Conservation (phyloP, 2,888 invertebrate genomes). For the Tenodera sinensis region DNA sequence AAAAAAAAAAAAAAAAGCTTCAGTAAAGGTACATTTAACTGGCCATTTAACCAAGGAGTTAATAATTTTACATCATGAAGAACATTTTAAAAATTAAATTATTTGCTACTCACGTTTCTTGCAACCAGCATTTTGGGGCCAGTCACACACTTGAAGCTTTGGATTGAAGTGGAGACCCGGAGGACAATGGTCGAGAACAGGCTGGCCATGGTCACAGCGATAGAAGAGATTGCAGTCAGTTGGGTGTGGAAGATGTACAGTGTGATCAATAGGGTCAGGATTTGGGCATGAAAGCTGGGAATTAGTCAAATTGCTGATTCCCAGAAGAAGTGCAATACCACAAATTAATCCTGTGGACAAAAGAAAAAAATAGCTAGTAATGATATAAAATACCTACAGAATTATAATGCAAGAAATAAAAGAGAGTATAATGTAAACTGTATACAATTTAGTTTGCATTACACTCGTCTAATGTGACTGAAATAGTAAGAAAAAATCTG, state of each 20-base stretch:
- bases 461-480: no score
- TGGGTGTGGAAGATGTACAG: neutral
- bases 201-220: constrained; percentile 11
- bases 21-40: no score
- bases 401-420: no score
- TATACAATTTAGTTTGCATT: no score
- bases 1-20: no score
- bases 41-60: no score
- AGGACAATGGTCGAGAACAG: constrained; percentile 5
- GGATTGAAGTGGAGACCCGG: constrained; percentile 8
- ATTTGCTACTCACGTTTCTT: neutral
- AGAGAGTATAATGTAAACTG: no score
- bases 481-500: no score
- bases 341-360: neutral
- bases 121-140: constrained; percentile 17
- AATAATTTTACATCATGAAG: no score
- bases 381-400: no score
- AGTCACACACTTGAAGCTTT: constrained; percentile 21
- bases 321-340: neutral
- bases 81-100: no score
- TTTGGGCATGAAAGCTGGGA: constrained; percentile 4
- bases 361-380: neutral
- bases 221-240: constrained; percentile 1
- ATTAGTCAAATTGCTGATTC: neutral
- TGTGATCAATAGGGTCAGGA: neutral